These are phyloP conservation scores for Lamellibrachia satsuma DNA, from an alignment of 2,888 invertebrate genomes.

Conservation along the genomic window DNA sequence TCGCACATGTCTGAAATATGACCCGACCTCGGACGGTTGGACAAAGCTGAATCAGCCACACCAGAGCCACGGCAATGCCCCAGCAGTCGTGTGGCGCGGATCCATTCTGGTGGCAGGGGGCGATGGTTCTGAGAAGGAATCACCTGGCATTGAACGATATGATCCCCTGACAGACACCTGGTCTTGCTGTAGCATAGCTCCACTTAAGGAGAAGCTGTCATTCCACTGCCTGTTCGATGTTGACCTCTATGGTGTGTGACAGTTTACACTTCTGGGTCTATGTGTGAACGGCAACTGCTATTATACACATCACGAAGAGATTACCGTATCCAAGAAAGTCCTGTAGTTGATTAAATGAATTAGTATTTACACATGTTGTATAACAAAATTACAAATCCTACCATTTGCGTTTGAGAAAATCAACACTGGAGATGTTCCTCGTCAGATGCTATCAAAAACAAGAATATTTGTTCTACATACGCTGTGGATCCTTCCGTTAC, in stretches of 20 bases:
- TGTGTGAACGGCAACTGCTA: neutral
- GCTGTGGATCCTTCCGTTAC: too few species aligned
- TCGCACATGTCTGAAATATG: conserved; percentile 24
- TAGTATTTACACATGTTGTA: too few species aligned
- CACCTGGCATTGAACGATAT: conserved; percentile 34
- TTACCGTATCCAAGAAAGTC: too few species aligned
- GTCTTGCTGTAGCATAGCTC: conserved; percentile 30
- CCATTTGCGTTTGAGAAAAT: too few species aligned
- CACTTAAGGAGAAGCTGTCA: conserved; percentile 37
- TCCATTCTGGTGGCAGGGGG: conserved; percentile 31
- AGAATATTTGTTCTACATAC: too few species aligned
- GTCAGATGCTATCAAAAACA: too few species aligned
- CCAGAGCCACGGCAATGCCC: conserved; percentile 35
- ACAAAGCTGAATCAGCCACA: conserved; percentile 27
- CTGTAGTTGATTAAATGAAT: too few species aligned
- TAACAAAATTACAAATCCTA: too few species aligned
- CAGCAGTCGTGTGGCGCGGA: too few species aligned
- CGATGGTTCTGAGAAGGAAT: neutral
- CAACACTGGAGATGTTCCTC: too few species aligned
- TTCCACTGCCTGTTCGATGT: conserved; percentile 36
- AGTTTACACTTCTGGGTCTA: neutral
- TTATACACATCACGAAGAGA: too few species aligned
- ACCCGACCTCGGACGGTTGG: conserved; percentile 32
- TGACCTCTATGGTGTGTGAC: conserved; percentile 30
- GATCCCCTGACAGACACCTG: conserved; percentile 33